Evolutionary conservation across 64 coral and sea anemone species (phyloP).

Genomic region (Hydrozoanthus tunicans): DNA sequence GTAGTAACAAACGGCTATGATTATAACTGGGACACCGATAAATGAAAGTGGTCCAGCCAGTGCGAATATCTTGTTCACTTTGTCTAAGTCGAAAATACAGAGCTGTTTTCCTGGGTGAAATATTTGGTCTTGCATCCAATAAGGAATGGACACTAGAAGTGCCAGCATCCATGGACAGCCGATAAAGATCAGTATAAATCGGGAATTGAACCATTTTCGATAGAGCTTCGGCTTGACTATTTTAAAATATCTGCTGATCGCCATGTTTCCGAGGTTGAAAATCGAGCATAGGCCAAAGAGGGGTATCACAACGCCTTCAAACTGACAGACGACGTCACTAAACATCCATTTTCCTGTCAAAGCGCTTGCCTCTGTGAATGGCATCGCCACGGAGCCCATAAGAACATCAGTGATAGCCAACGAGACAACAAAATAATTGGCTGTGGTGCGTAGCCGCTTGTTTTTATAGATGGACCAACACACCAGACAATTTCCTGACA

Average conservation of each 20-base stretch:
- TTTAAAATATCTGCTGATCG: slow-evolving; percentile 52
- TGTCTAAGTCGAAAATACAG: slow-evolving; percentile 65
- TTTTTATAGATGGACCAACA: slow-evolving; percentile 40
- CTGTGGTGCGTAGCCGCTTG: slow-evolving; percentile 47
- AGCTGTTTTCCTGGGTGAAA: slow-evolving; percentile 63
- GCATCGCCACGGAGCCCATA: slow-evolving; percentile 61
- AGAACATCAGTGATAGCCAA: slow-evolving; percentile 56
- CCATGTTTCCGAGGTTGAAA: slow-evolving; percentile 50
- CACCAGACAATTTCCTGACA: slow-evolving; percentile 55
- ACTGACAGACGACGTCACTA: slow-evolving; percentile 38
- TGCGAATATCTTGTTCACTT: slow-evolving; percentile 31
- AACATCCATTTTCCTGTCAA: slow-evolving; percentile 54
- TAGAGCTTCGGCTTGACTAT: slow-evolving; percentile 43
- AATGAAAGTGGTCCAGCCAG: slow-evolving; percentile 32
- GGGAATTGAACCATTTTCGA: background rate
- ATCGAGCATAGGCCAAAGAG: slow-evolving; percentile 39
- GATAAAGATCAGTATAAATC: slow-evolving; percentile 28
- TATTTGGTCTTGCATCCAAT: slow-evolving; percentile 37
- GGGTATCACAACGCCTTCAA: slow-evolving; percentile 32
- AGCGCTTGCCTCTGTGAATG: slow-evolving; percentile 30
- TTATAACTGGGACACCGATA: slow-evolving; percentile 15
- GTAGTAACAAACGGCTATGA: slow-evolving; percentile 56
- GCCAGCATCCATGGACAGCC: slow-evolving; percentile 40
- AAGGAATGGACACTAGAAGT: slow-evolving; percentile 39
- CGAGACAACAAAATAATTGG: slow-evolving; percentile 75